Evolutionary conservation across 2,888 invertebrate species (phyloP).

Genomic region (Sturmia bella): DNA sequence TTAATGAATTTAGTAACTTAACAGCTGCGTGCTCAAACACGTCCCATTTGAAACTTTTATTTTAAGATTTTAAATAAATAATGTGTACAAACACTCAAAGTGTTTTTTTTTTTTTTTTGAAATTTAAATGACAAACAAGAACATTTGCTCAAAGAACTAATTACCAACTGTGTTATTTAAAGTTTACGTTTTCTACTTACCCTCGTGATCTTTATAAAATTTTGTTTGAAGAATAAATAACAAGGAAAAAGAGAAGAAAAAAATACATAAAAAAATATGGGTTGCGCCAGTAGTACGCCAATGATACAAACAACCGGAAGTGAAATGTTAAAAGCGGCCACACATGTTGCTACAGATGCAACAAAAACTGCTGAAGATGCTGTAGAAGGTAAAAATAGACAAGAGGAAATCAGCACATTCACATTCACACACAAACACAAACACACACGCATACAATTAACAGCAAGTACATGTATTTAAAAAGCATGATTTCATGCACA

Average conservation of each 20-base stretch:
- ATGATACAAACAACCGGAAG: slow-evolving; percentile 79
- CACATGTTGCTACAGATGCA: slow-evolving; percentile 77
- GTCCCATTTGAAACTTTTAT: slow-evolving; percentile 34
- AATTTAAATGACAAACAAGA: neutral
- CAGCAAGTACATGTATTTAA: neutral
- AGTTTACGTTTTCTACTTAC: neutral
- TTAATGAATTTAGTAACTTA: slow-evolving; percentile 65
- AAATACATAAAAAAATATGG: slow-evolving; percentile 72
- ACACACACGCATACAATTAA: neutral
- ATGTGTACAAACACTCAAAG: neutral
- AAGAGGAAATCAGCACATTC: neutral
- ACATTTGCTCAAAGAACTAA: slow-evolving; percentile 17
- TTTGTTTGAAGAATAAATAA: neutral
- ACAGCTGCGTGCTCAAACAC: slow-evolving; percentile 64
- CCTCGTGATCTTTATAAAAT: neutral
- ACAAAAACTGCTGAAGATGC: slow-evolving; percentile 76
- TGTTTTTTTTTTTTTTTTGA: neutral
- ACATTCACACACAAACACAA: neutral
- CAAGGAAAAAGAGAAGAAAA: slow-evolving; percentile 9
- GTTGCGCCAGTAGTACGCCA: slow-evolving; percentile 79
- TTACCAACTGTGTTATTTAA: slow-evolving; percentile 13
- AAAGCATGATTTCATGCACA: neutral
- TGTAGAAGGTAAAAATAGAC: slow-evolving; percentile 74
- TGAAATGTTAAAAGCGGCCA: slow-evolving; percentile 79
- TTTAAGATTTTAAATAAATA: neutral